Percentiles rank a stretch among this genome's conserved stretches.
These are phyloP conservation scores for Tachystola acroxantha DNA, from an alignment of 2,888 invertebrate species.

Conservation along the genomic window DNA sequence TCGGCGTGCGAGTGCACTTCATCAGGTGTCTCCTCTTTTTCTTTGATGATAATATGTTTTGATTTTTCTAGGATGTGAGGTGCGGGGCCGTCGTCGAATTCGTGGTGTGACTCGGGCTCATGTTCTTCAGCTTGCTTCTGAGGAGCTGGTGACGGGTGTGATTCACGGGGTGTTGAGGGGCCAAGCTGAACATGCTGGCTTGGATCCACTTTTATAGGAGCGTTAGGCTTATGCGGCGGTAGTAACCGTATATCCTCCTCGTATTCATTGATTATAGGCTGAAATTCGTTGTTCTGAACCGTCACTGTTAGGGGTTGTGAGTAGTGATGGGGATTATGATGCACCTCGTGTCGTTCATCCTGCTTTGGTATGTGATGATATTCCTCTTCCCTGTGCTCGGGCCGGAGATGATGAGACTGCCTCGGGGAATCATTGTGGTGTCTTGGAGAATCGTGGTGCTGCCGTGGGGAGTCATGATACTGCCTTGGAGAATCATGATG, in stretches of 20 bases:
- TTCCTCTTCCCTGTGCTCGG: conserved; percentile 24
- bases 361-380: conserved; percentile 16
- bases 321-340: conserved; percentile 15
- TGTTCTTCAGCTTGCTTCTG: conserved; percentile 12
- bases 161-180: conserved; percentile 17
- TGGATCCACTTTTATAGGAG: conserved; percentile 44
- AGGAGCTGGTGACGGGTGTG: conserved; percentile 15
- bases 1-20: conserved; percentile 45
- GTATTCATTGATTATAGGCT: conserved; percentile 42
- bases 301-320: conserved; percentile 21
- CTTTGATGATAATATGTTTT: conserved; percentile 51
- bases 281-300: conserved; percentile 26
- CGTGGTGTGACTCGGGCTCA: conserved; percentile 9
- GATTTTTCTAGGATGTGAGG: conserved; percentile 51
- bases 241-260: conserved; percentile 48
- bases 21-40: conserved; percentile 51
- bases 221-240: conserved; percentile 29
- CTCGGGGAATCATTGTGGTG: background rate
- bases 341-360: conserved; percentile 11
- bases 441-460: background rate
- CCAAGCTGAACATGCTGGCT: conserved; percentile 37
- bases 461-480: background rate
- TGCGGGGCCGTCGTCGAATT: conserved; percentile 19
- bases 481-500: conserved; percentile 6
- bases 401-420: conserved; percentile 15